Base-by-base conservation (phyloP, 2,888 invertebrate species). In the Rhagophthalmus giganteus region DNA sequence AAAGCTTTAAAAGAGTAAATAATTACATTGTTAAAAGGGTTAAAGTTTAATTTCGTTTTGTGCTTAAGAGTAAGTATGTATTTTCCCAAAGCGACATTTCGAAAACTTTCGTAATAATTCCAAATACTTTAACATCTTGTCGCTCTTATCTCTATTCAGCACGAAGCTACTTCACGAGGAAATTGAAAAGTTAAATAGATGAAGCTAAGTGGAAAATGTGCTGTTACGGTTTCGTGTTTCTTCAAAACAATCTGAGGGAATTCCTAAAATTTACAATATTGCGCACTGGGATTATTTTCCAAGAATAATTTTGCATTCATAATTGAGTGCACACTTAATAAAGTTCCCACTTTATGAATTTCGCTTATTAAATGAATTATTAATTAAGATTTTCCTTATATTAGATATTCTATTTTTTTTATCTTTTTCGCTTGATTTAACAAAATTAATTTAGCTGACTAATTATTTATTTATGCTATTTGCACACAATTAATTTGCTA, bases 101-200 rank as follows among this genome's bases (percentile, higher is more conserved):
- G 11, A 16, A 12, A 37, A 33, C 33, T 33, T 33, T 33, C 15
- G n/a, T 15, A 15, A 33, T 14, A 33, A 33, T 33, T 33, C 14
- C 33, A 33, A 33, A 33, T 33, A 33, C 14, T 33, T 15, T 33
- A 37, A 37, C 37, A 25, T 37, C 25, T 24, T 37, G 37, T 37
- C 24, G 24, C 20, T 25, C 24, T 37, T 37, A 37, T 25, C 26
- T 37, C 30, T 11, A 30, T 30, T 30, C 30, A 30, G 11, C 30
- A 30, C 30, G 30, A 11, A 10, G 31, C 9, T 32, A 41, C 41
- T 41, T 30, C 16, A 41, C 30, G 14, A 30, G 41, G 41, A 41
- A 40, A 40, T 40, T 40, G 40, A 40, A 40, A 41, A 41, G 32
- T 41, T 30, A 41, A 41, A 31, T 41, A 41, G 30, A 41, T 41